Evolutionary conservation across 1,140 invertebrate species (phyloP).

Genomic region (Heliothis virescens): DNA sequence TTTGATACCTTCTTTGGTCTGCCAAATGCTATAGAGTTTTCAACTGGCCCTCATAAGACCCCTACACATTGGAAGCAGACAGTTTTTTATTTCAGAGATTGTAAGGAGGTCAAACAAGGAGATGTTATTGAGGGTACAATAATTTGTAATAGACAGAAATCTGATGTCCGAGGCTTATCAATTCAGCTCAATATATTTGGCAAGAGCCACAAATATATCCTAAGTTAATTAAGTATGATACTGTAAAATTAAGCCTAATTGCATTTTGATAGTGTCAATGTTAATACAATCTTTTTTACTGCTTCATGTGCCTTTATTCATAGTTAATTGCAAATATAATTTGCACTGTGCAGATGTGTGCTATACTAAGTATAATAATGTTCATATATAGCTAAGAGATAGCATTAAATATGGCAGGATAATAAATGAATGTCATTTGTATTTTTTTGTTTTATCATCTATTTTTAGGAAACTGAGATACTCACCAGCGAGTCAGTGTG

Average conservation of each 20-base stretch:
- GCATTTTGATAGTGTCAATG: constrained; percentile 14
- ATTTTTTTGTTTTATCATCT: constrained; percentile 33
- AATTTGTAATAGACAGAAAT: constrained; percentile 85
- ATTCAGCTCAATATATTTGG: constrained; percentile 82
- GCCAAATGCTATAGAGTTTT: constrained; percentile 88
- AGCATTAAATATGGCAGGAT: constrained; percentile 29
- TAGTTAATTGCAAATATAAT: constrained; percentile 26
- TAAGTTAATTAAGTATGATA: constrained; percentile 67
- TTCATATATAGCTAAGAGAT: constrained; percentile 45
- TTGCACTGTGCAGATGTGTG: constrained; percentile 19
- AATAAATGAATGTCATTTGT: constrained; percentile 10
- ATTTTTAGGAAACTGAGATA: constrained; percentile 45
- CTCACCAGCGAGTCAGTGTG: constrained; percentile 42
- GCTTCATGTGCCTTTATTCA: constrained; percentile 24
- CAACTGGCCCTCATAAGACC: constrained; percentile 91
- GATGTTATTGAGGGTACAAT: constrained; percentile 89
- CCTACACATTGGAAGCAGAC: constrained; percentile 99
- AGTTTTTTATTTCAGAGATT: constrained; percentile 93
- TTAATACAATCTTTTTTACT: background rate
- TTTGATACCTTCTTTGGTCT: constrained; percentile 97
- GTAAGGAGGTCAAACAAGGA: constrained; percentile 91
- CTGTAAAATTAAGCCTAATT: background rate
- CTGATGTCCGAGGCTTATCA: constrained; percentile 78
- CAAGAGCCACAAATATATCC: constrained; percentile 82
- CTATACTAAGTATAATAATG: constrained; percentile 19